phyloP scores from a whole-genome alignment of 1,140 invertebrate genomes.

The Bilobella aurantiaca region DNA sequence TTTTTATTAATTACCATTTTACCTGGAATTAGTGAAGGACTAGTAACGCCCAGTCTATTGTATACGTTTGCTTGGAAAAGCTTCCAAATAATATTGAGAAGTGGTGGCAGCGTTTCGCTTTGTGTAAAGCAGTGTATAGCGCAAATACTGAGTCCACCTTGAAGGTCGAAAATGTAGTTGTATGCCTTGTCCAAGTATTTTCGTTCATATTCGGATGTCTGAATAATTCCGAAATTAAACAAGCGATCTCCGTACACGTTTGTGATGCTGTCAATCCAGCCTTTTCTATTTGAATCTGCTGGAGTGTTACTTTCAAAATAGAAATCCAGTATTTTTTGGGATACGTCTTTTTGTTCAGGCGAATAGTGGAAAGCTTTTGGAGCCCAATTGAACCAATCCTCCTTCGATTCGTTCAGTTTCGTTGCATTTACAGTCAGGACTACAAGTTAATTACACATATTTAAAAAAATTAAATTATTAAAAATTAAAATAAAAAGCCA shows the following conservation, averaged over 20 bases:
- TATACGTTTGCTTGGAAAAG: neutral
- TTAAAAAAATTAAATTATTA: no score
- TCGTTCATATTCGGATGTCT: neutral
- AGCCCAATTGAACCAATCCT: slow-evolving; percentile 12
- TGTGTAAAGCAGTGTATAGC: no score
- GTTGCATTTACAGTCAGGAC: neutral
- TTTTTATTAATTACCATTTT: neutral
- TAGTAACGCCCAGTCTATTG: neutral
- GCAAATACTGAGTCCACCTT: neutral
- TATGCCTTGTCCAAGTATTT: neutral
- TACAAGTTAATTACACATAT: neutral
- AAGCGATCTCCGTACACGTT: slow-evolving; percentile 12
- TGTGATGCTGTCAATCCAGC: neutral
- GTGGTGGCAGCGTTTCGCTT: neutral
- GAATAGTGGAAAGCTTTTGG: slow-evolving; percentile 10
- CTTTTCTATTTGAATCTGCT: neutral
- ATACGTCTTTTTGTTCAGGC: neutral
- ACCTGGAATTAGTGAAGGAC: neutral
- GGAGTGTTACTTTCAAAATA: neutral
- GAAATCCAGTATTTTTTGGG: slow-evolving; percentile 7
- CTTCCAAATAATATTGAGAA: neutral
- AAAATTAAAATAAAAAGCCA: no score
- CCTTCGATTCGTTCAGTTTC: neutral
- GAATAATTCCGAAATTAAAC: neutral
- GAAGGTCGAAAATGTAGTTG: neutral